phyloP scores from a whole-genome alignment of 2,888 invertebrate species.

The Masnerella sp. region DNA sequence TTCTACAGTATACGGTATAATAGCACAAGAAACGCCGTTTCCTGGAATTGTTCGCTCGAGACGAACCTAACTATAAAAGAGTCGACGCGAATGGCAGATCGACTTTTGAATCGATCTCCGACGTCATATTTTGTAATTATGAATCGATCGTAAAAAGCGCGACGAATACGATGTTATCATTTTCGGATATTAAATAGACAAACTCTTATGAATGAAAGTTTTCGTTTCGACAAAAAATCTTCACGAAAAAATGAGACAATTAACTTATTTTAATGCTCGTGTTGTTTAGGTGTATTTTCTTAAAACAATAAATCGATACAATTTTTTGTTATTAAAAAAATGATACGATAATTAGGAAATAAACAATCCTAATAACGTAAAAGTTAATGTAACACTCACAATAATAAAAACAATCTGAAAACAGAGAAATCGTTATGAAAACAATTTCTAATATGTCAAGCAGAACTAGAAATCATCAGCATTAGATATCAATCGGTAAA shows the following conservation, averaged over 20 bases:
- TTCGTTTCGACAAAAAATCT: conserved; percentile 30
- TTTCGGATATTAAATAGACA: conserved; percentile 24
- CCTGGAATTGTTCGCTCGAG: conserved; percentile 70
- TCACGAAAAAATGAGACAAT: conserved; percentile 30
- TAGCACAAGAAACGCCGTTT: conserved; percentile 64
- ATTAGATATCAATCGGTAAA: too few species aligned
- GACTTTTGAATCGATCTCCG: conserved; percentile 42
- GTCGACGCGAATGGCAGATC: conserved; percentile 54
- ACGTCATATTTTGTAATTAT: conserved; percentile 53
- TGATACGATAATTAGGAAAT: too few species aligned
- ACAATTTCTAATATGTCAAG: too few species aligned
- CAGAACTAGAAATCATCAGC: too few species aligned
- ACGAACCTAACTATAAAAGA: conserved; percentile 65
- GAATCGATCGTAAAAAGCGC: conserved; percentile 48
- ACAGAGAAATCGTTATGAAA: too few species aligned
- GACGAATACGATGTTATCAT: conserved; percentile 36
- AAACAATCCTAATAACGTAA: too few species aligned
- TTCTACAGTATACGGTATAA: conserved; percentile 68
- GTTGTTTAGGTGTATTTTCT: too few species aligned
- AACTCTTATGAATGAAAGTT: conserved; percentile 41
- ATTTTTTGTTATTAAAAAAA: too few species aligned
- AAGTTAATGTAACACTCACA: too few species aligned
- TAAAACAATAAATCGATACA: neutral
- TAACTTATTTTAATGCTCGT: too few species aligned
- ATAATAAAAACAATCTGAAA: too few species aligned